Conservation (phyloP, 2,888 invertebrate genomes). For the Tridacna crocea region DNA sequence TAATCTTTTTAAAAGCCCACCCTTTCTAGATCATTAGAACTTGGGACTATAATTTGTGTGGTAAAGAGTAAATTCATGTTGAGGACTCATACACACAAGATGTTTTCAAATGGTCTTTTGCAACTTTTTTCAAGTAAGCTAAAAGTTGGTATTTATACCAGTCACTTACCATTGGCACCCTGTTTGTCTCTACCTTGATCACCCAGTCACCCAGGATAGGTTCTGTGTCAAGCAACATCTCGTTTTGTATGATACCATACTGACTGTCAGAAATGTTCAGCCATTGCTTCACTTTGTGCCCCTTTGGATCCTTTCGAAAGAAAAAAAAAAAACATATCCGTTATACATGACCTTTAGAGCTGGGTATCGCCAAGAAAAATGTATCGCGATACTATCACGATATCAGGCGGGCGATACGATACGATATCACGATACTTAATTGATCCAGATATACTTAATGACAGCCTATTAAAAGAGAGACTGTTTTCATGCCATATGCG, state of each 20-base stretch:
- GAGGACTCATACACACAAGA: no score
- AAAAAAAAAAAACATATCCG: not conserved
- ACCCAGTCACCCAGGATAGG: slow-evolving; percentile 95
- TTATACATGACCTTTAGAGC: not conserved
- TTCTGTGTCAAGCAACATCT: slow-evolving; percentile 89
- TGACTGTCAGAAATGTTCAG: slow-evolving; percentile 42
- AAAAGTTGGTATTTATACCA: not conserved
- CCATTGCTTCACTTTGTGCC: slow-evolving; percentile 93
- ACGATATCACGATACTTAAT: no score
- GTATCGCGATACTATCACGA: no score
- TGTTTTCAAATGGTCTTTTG: not conserved
- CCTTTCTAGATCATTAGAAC: not conserved
- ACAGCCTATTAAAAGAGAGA: no score
- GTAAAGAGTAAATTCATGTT: no score
- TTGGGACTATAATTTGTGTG: no score
- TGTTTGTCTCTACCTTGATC: slow-evolving; percentile 87
- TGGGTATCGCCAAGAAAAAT: no score
- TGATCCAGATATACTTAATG: no score
- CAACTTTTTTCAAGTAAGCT: not conserved
- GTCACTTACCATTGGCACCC: slow-evolving; percentile 7
- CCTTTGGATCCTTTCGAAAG: slow-evolving; percentile 88
- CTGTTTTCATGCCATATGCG: no score
- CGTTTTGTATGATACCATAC: slow-evolving; percentile 91
- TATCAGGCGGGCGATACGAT: no score
- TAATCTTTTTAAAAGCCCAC: not conserved